Conservation (phyloP, 1,140 invertebrate species). For the Cataglyphis hispanica region DNA sequence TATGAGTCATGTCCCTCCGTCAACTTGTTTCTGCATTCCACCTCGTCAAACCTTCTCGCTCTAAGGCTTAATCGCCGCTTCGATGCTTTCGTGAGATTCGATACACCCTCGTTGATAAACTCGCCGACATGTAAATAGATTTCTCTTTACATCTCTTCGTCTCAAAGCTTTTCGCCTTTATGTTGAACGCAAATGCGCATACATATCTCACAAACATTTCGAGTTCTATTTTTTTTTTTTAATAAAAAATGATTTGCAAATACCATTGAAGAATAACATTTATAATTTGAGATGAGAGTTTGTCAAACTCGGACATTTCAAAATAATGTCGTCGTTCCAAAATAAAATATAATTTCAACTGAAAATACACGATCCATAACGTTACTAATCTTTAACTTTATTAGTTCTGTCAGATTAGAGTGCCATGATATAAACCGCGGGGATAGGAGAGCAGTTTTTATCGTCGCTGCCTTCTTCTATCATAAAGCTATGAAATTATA, state of each 20-base stretch:
- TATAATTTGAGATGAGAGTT: background rate
- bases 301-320: background rate
- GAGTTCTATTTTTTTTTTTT: background rate
- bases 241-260: background rate
- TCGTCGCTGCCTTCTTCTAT: slow-evolving; percentile 15
- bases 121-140: slow-evolving; percentile 53
- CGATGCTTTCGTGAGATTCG: slow-evolving; percentile 56
- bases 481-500: slow-evolving; percentile 66
- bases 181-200: background rate
- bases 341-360: background rate
- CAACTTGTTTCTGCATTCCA: slow-evolving; percentile 75
- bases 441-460: slow-evolving; percentile 52
- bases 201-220: background rate
- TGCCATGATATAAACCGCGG: slow-evolving; percentile 49
- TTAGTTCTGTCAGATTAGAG: slow-evolving; percentile 59
- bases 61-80: slow-evolving; percentile 68
- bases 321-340: background rate
- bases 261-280: background rate
- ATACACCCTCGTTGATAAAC: slow-evolving; percentile 59
- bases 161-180: slow-evolving; percentile 53
- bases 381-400: slow-evolving; percentile 49
- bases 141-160: slow-evolving; percentile 48
- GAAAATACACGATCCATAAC: background rate
- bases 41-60: slow-evolving; percentile 64
- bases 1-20: slow-evolving; percentile 67